Conservation (phyloP, 2,113 vertebrate genomes). For the Neogobius melanostomus region DNA sequence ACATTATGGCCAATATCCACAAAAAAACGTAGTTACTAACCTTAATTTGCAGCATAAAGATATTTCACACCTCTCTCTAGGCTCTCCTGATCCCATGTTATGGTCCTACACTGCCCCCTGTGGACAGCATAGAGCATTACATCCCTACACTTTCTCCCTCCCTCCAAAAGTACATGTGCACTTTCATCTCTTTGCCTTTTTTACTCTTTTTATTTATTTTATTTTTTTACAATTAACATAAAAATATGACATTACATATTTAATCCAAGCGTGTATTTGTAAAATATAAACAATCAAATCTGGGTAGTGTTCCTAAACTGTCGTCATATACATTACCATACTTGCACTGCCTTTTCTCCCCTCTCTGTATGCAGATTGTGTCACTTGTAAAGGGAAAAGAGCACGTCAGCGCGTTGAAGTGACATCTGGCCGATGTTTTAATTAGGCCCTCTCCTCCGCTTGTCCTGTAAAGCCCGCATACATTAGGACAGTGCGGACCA, state of each 20-base stretch:
- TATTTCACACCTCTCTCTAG: too few species aligned
- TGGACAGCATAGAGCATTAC: conserved; percentile 61
- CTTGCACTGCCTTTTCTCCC: not conserved
- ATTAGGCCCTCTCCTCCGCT: conserved; percentile 20
- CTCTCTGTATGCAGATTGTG: conserved; percentile 6
- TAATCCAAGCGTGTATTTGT: too few species aligned
- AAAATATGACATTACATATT: too few species aligned
- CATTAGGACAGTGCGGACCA: not conserved
- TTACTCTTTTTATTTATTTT: too few species aligned
- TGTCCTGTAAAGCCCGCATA: conserved; percentile 1
- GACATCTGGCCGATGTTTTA: conserved; percentile 13
- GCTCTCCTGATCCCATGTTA: not conserved
- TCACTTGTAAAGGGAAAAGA: not conserved
- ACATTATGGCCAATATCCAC: too few species aligned
- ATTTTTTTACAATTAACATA: too few species aligned
- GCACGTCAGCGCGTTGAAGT: not conserved
- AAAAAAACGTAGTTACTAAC: too few species aligned
- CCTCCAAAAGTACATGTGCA: too few species aligned
- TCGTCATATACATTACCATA: too few species aligned
- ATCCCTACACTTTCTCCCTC: not conserved
- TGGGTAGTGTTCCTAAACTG: too few species aligned
- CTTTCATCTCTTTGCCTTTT: too few species aligned
- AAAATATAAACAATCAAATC: too few species aligned
- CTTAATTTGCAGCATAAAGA: not conserved
- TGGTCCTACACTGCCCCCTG: conserved; percentile 70